These are phyloP conservation scores for Clusia tigrina DNA, from an alignment of 2,888 invertebrate genomes.

Conservation along the genomic window DNA sequence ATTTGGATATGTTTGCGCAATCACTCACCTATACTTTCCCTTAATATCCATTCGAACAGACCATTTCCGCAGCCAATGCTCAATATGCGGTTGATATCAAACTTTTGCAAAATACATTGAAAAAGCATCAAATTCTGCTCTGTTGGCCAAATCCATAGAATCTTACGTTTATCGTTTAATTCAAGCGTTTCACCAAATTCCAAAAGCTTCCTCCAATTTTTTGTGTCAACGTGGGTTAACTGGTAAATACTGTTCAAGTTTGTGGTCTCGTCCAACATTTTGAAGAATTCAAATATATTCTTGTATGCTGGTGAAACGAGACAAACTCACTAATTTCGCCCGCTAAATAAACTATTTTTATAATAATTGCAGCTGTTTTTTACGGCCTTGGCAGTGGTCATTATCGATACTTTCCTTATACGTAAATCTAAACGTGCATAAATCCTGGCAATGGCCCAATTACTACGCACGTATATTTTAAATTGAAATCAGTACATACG, in stretches of 20 bases:
- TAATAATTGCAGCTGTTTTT: no score
- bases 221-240: slow-evolving; percentile 38
- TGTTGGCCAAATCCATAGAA: slow-evolving; percentile 81
- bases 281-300: no score
- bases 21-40: slow-evolving; percentile 70
- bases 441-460: slow-evolving; percentile 46
- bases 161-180: slow-evolving; percentile 63
- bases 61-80: slow-evolving; percentile 85
- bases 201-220: slow-evolving; percentile 66
- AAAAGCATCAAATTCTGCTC: slow-evolving; percentile 72
- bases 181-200: slow-evolving; percentile 47
- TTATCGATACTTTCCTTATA: no score
- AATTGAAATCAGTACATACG: no score
- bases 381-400: slow-evolving; percentile 12
- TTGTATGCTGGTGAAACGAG: not conserved
- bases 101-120: slow-evolving; percentile 62
- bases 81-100: slow-evolving; percentile 67
- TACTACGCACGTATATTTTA: slow-evolving; percentile 3
- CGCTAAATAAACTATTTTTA: no score
- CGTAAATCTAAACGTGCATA: no score
- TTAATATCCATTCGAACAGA: slow-evolving; percentile 82
- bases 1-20: slow-evolving; percentile 11
- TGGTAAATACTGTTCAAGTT: slow-evolving; percentile 42
- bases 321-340: no score
- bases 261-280: slow-evolving; percentile 33